A percentile compares a stretch with the other conserved stretches of the same genome.
Evolutionary conservation across 2,888 invertebrate species (phyloP).

Genomic region (Macrosoma leucophasiata): DNA sequence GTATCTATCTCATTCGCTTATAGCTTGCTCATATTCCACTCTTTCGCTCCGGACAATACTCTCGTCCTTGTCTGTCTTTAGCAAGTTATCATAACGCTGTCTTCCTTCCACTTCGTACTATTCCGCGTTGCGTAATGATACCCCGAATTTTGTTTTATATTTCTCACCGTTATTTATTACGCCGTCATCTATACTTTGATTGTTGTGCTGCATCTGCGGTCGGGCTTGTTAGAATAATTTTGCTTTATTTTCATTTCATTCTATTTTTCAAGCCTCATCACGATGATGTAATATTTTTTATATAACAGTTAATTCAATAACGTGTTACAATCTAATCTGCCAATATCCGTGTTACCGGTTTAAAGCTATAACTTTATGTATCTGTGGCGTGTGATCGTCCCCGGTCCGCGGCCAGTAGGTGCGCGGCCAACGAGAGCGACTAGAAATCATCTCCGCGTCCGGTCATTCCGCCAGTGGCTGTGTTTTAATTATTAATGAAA

Average conservation of each 20-base stretch:
- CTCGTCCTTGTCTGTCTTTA: conserved; percentile 40
- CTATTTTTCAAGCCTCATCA: no score
- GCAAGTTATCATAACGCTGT: conserved; percentile 33
- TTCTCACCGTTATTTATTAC: conserved; percentile 57
- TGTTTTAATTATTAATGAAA: conserved; percentile 75
- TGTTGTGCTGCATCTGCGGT: no score
- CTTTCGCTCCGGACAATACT: conserved; percentile 41
- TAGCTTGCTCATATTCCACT: conserved; percentile 46
- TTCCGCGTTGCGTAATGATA: conserved; percentile 61
- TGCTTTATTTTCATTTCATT: no score
- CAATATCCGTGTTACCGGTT: no score
- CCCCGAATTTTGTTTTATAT: conserved; percentile 63
- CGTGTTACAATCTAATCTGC: no score
- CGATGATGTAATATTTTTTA: no score
- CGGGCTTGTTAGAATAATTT: no score
- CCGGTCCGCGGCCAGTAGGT: conserved; percentile 36
- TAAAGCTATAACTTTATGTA: conserved; percentile 6
- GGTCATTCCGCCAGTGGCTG: conserved; percentile 67
- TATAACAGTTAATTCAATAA: no score
- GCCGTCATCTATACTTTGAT: conserved; percentile 51
- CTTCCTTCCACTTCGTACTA: conserved; percentile 43
- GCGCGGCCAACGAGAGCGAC: conserved; percentile 46
- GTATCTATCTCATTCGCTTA: conserved; percentile 61
- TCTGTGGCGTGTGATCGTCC: conserved; percentile 2
- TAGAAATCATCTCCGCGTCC: conserved; percentile 73